These are phyloP conservation scores for Heliothis subflexa DNA, from an alignment of 1,140 invertebrate genomes.

Conservation along the genomic window DNA sequence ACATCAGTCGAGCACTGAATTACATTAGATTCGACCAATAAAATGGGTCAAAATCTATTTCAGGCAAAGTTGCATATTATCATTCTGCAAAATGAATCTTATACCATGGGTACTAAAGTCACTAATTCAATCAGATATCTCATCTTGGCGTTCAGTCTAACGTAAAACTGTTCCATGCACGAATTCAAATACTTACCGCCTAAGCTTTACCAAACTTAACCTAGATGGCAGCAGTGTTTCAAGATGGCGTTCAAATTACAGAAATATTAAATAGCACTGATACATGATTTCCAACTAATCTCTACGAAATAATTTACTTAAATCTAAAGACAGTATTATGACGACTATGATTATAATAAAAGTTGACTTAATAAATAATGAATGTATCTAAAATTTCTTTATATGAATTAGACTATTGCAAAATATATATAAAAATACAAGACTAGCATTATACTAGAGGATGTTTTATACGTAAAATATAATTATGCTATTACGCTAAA, in stretches of 20 bases:
- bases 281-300: conserved; percentile 9
- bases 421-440: conserved; percentile 41
- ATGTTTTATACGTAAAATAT: conserved; percentile 26
- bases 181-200: not conserved
- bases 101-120: too few relatives aligned
- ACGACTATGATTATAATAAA: conserved; percentile 32
- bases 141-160: not conserved
- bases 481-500: conserved; percentile 42
- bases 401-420: conserved; percentile 12
- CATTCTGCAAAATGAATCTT: too few relatives aligned
- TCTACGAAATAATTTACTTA: conserved; percentile 39
- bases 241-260: conserved; percentile 33
- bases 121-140: not conserved
- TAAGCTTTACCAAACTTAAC: not conserved
- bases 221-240: conserved; percentile 35
- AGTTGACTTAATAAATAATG: conserved; percentile 2
- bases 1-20: too few relatives aligned
- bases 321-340: conserved; percentile 41
- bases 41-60: too few relatives aligned
- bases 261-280: conserved; percentile 18
- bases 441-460: conserved; percentile 40
- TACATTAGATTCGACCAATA: too few relatives aligned
- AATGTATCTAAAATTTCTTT: not conserved
- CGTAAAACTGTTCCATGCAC: not conserved
- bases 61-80: too few relatives aligned